Percentiles rank a stretch among this genome's conserved stretches.
These are phyloP conservation scores for Nymphicus hollandicus DNA, from an alignment of 2,113 vertebrate genomes.

Conservation along the genomic window DNA sequence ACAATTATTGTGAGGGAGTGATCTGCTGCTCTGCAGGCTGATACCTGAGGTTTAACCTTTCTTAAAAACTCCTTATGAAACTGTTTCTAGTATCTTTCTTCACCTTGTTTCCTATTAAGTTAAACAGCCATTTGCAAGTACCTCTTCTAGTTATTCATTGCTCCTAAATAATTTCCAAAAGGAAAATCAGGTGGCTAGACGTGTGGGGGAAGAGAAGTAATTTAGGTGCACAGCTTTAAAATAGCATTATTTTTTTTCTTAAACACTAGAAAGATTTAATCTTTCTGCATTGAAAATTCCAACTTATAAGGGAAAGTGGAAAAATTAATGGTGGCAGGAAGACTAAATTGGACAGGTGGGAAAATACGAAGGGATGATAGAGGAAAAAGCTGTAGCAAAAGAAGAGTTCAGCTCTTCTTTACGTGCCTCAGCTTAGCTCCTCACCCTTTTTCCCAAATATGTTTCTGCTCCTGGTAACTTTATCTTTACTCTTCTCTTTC, in stretches of 20 bases:
- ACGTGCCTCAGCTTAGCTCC: background rate
- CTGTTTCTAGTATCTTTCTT: background rate
- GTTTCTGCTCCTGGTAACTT: background rate
- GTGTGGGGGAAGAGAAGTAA: background rate
- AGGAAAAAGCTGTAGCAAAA: background rate
- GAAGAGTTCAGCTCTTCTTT: background rate
- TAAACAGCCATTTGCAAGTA: background rate
- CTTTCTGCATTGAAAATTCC: background rate
- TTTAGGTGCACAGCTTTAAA: background rate
- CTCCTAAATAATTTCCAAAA: background rate
- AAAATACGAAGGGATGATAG: background rate
- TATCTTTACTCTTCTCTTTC: background rate
- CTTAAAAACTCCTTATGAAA: background rate
- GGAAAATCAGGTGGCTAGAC: background rate
- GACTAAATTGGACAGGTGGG: background rate
- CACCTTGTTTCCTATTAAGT: background rate
- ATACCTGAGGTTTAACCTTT: background rate
- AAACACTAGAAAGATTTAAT: background rate
- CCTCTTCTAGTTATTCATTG: background rate
- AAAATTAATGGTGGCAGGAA: background rate
- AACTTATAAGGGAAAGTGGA: background rate
- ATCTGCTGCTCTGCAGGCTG: background rate
- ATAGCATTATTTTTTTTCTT: background rate
- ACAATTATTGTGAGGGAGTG: background rate
- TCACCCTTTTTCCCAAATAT: background rate